Base-by-base conservation (phyloP, 2,797 vertebrate genomes). In the Microhierax caerulescens region DNA sequence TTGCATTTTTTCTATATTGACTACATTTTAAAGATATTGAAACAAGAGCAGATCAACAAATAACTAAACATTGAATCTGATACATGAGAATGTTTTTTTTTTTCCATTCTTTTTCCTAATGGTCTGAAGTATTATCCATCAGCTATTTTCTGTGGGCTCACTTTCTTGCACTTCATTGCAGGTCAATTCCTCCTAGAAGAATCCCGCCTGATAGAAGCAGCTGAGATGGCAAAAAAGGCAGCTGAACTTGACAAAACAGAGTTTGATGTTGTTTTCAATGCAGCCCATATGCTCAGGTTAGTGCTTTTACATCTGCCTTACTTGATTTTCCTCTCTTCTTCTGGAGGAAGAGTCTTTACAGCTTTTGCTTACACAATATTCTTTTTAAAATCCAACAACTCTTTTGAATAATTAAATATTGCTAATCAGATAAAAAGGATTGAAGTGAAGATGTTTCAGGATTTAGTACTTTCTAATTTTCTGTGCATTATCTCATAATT, bases 121-220 rank as follows among this genome's bases (percentile, higher is more conserved):
- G 79, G 8, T 56, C 57, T 47, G n/a, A 50, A 53, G 14, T 57
- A 9, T 85, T 76, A 63, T 81, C 36, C 17, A 21, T 72, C 73
- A 28, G 4, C 83, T 83, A 61, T 77, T 53, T 59, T 48, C 56
- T 76, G 50, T 54, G 93, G 28, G 10, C 43, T 95, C 41, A 93
- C 22, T 10, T 69, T 67, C 34, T 43, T 67, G 32, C 47, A 9
- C 34, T 95, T 56, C 56, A 13, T 93, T 97, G 80, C 98, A 99
- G 99, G 99, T 98, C 99, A 99, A 93, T 99, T 99, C 98, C 99
- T 99, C 94, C 98, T 99, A 92, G 99, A 99, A 98, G 99, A 99
- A 95, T 99, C 99, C 1, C 99, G 99, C 72, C 97, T 99, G 88
- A 96, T 99, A 95, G 99, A 99, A 98, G 99, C 99, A 20, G 99